phyloP scores from a whole-genome alignment of 2,113 vertebrate genomes.

The Cacatua alba region DNA sequence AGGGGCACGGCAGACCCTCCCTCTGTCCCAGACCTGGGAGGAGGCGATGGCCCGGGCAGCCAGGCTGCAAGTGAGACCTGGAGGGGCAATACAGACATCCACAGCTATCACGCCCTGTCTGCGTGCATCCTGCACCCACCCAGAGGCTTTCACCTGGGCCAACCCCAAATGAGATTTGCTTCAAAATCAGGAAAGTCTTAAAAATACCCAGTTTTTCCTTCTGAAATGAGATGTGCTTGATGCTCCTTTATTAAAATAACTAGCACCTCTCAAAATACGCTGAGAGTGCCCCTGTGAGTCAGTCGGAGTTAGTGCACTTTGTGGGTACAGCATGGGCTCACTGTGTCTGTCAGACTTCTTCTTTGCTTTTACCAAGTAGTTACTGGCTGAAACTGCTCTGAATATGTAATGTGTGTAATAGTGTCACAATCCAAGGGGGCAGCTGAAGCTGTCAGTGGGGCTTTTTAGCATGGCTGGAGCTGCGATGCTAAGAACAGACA shows the following conservation, averaged over 20 bases:
- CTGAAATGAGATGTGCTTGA: not conserved
- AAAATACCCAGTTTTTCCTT: not conserved
- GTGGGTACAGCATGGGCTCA: accelerated
- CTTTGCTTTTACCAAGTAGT: not conserved
- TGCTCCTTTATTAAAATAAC: not conserved
- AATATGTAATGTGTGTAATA: too few species aligned
- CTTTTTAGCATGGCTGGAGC: not conserved
- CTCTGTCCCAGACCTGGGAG: not conserved
- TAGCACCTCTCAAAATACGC: not conserved
- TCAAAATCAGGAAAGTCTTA: not conserved
- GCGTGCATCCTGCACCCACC: accelerated
- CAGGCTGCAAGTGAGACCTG: not conserved
- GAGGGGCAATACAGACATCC: not conserved
- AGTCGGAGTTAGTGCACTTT: not conserved
- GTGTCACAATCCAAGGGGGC: too few species aligned
- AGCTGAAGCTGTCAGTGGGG: not conserved
- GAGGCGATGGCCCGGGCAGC: not conserved
- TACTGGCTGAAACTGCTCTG: not conserved
- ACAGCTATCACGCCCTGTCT: not conserved
- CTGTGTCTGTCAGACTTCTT: not conserved
- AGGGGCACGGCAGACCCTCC: not conserved
- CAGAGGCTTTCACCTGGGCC: not conserved
- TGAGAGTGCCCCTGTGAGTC: slow-evolving; percentile 54
- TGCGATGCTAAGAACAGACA: not conserved
- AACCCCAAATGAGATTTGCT: not conserved